These are phyloP conservation scores for Sebastes trivittatus DNA, from an alignment of 2,797 vertebrate species.

Conservation along the genomic window DNA sequence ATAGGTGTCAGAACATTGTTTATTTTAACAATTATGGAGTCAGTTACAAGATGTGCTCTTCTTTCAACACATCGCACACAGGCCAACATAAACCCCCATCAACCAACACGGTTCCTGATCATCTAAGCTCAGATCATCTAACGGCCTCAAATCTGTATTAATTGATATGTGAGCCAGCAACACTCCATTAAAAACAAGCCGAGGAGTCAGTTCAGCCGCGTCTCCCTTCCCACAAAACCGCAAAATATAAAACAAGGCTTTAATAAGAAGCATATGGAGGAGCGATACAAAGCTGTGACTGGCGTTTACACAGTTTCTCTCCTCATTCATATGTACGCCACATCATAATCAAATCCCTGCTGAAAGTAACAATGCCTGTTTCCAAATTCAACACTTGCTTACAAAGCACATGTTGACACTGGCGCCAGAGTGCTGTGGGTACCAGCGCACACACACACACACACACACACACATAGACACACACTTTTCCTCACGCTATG, in stretches of 20 bases:
- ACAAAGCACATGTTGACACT: constrained; percentile 65
- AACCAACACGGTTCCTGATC: not conserved
- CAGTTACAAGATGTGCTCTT: not conserved
- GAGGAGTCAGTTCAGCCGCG: constrained; percentile 46
- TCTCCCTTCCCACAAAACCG: constrained; percentile 40
- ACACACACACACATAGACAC: constrained; percentile 1
- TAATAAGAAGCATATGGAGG: constrained; percentile 66
- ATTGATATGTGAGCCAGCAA: constrained; percentile 55
- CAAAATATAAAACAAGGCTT: constrained; percentile 49
- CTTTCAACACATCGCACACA: not conserved
- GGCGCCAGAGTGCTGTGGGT: constrained; percentile 45
- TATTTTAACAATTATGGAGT: constrained; percentile 6
- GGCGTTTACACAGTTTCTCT: constrained; percentile 57
- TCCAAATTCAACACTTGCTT: constrained; percentile 75
- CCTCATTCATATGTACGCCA: constrained; percentile 63
- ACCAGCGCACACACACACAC: not conserved
- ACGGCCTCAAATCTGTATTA: constrained; percentile 48
- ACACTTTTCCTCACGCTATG: constrained; percentile 2
- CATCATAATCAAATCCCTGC: constrained; percentile 71
- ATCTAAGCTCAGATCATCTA: not conserved
- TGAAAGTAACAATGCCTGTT: constrained; percentile 59
- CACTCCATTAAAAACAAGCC: constrained; percentile 60
- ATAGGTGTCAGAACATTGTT: not conserved
- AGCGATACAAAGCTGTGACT: constrained; percentile 47
- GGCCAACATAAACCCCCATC: constrained; percentile 12